A percentile compares a stretch with the other conserved stretches of the same genome.
Evolutionary conservation across 2,888 invertebrate genomes (phyloP).

Genomic region (Alloscopus bannaensis): DNA sequence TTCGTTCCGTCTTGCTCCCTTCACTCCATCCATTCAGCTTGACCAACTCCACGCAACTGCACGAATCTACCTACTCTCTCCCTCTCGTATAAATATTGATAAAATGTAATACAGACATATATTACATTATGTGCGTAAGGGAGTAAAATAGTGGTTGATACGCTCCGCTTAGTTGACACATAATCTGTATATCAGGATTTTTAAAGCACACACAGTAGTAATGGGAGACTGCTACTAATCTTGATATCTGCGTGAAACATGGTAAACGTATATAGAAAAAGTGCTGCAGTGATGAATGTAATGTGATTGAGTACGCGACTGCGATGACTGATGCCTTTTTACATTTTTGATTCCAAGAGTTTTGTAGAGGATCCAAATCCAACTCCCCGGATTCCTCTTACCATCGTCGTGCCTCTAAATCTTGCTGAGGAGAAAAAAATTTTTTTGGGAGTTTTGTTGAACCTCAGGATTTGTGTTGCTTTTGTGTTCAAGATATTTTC

Average conservation of each 20-base stretch:
- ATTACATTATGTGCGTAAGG: too few species aligned
- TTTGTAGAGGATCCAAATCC: too few species aligned
- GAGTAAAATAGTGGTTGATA: slow-evolving; percentile 42
- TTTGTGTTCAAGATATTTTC: neutral
- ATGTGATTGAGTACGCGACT: neutral
- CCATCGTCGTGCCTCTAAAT: slow-evolving; percentile 34
- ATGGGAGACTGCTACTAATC: neutral
- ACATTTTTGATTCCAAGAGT: slow-evolving; percentile 25
- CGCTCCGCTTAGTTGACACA: slow-evolving; percentile 21
- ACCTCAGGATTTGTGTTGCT: neutral
- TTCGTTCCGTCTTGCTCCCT: slow-evolving; percentile 33
- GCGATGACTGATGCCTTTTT: slow-evolving; percentile 38
- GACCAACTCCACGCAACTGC: slow-evolving; percentile 13
- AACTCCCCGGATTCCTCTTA: slow-evolving; percentile 40
- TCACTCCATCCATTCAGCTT: slow-evolving; percentile 48
- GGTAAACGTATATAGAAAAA: too few species aligned
- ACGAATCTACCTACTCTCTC: slow-evolving; percentile 41
- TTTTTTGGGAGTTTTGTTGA: slow-evolving; percentile 60
- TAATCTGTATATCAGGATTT: slow-evolving; percentile 22
- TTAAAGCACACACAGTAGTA: neutral
- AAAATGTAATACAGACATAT: slow-evolving; percentile 35
- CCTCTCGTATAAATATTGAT: slow-evolving; percentile 40
- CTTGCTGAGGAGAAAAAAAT: slow-evolving; percentile 7
- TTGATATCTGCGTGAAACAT: neutral
- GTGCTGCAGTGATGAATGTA: slow-evolving; percentile 19